Percentiles rank a stretch among this genome's conserved stretches.
Evolutionary conservation across 2,888 invertebrate genomes (phyloP).

Genomic region (Nymphalis c-album): DNA sequence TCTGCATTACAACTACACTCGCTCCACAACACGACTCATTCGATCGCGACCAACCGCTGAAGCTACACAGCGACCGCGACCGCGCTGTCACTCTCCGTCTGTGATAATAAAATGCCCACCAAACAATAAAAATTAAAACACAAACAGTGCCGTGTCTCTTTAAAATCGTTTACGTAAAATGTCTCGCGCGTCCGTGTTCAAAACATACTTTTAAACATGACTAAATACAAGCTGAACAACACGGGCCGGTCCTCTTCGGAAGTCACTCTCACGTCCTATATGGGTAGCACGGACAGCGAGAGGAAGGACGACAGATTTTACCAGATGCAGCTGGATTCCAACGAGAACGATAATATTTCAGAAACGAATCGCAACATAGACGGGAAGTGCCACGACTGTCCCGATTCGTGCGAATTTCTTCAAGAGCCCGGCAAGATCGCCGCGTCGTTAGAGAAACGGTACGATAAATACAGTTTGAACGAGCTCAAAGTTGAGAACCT

Average conservation of each 20-base stretch:
- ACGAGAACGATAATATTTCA: slow-evolving; percentile 59
- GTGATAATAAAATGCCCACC: slow-evolving; percentile 20
- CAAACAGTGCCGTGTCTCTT: slow-evolving; percentile 23
- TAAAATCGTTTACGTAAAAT: slow-evolving; percentile 48
- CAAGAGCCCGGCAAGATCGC: slow-evolving; percentile 58
- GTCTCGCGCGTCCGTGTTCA: slow-evolving; percentile 66
- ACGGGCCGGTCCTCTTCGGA: slow-evolving; percentile 63
- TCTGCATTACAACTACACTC: neutral
- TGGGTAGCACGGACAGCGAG: slow-evolving; percentile 55
- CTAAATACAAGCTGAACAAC: slow-evolving; percentile 80
- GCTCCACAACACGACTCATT: slow-evolving; percentile 22
- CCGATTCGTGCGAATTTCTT: slow-evolving; percentile 60
- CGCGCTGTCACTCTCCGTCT: slow-evolving; percentile 7
- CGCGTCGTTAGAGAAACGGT: slow-evolving; percentile 60
- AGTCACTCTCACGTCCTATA: slow-evolving; percentile 75
- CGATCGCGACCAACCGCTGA: slow-evolving; percentile 39
- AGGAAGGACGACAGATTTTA: slow-evolving; percentile 49
- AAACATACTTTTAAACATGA: slow-evolving; percentile 75
- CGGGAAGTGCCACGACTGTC: slow-evolving; percentile 58
- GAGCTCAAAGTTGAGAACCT: slow-evolving; percentile 68
- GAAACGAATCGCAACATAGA: slow-evolving; percentile 59
- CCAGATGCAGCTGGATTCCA: slow-evolving; percentile 56
- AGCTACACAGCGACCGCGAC: slow-evolving; percentile 25
- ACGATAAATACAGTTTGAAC: slow-evolving; percentile 65
- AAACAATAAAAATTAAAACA: slow-evolving; percentile 9